These are phyloP conservation scores for Neodiprion lecontei DNA, from an alignment of 1,140 invertebrate genomes.

Conservation along the genomic window DNA sequence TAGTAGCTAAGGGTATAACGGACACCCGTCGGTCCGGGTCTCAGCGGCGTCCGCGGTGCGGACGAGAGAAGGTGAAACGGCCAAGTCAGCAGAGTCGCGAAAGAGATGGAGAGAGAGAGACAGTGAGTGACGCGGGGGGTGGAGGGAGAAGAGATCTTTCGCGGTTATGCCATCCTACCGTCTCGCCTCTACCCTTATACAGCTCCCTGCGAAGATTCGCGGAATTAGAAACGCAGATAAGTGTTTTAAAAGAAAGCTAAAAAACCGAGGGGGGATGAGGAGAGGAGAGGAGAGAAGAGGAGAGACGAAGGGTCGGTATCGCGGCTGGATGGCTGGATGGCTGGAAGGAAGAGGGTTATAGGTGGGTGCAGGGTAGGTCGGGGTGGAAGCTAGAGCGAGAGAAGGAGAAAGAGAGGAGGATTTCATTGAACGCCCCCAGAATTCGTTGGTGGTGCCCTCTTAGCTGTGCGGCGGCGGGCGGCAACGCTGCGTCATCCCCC, in stretches of 20 bases:
- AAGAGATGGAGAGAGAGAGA: too few species aligned
- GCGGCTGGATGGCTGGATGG: neutral
- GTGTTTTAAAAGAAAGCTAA: slow-evolving; percentile 1
- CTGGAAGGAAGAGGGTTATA: neutral
- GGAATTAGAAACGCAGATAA: slow-evolving; percentile 4
- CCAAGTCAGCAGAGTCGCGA: neutral
- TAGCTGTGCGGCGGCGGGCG: slow-evolving; percentile 40
- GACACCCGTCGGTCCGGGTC: too few species aligned
- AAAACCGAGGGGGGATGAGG: neutral
- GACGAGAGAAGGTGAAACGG: neutral
- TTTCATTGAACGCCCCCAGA: slow-evolving; percentile 53
- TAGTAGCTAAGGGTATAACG: too few species aligned
- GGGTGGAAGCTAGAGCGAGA: slow-evolving; percentile 11
- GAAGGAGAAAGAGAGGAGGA: slow-evolving; percentile 17
- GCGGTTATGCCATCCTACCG: too few species aligned
- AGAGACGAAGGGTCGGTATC: neutral
- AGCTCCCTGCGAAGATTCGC: neutral
- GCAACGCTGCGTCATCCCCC: slow-evolving; percentile 19
- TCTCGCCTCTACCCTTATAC: neutral
- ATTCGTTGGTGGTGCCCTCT: slow-evolving; percentile 51
- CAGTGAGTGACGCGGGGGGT: too few species aligned
- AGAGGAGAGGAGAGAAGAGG: neutral
- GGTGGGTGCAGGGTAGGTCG: slow-evolving; percentile 10
- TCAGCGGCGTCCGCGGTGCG: neutral
- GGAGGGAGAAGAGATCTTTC: too few species aligned